phyloP scores from a whole-genome alignment of 2,797 vertebrate species.

The Cirrhinus mrigala region DNA sequence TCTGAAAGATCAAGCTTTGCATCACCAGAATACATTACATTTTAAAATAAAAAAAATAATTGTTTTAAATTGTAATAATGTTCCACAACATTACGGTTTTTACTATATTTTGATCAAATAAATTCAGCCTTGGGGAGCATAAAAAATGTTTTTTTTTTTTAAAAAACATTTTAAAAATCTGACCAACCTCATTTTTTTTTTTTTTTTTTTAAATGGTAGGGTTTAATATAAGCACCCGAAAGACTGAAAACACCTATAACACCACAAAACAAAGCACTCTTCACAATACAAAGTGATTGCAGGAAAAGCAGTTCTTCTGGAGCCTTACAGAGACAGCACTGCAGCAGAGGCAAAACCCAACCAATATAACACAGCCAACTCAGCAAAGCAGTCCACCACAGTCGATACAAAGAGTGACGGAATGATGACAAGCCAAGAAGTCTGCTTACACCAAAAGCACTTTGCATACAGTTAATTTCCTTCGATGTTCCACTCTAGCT shows the following conservation, averaged over 20 bases:
- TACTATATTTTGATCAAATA: not conserved
- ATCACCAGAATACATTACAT: not conserved
- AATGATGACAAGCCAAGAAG: slow-evolving; percentile 9
- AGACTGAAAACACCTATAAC: not conserved
- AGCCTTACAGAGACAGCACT: not conserved
- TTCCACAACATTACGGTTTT: not conserved
- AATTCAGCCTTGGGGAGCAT: not conserved
- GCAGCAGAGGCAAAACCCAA: slow-evolving; percentile 3
- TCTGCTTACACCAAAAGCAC: slow-evolving; percentile 3
- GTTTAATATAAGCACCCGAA: not conserved
- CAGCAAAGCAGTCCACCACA: slow-evolving; percentile 13
- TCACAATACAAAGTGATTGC: not conserved
- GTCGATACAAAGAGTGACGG: not conserved
- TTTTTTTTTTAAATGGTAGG: not conserved
- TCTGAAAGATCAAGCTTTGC: not conserved
- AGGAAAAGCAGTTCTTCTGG: not conserved
- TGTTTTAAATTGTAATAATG: not conserved
- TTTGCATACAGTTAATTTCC: slow-evolving; percentile 32
- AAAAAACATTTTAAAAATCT: not conserved
- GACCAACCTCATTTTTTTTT: not conserved
- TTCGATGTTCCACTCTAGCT: not conserved
- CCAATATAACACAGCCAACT: slow-evolving; percentile 32
- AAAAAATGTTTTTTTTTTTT: not conserved
- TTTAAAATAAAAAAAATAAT: not conserved
- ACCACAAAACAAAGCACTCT: not conserved